These are phyloP conservation scores for Rosalia funebris DNA, from an alignment of 2,888 invertebrate genomes.

Conservation along the genomic window DNA sequence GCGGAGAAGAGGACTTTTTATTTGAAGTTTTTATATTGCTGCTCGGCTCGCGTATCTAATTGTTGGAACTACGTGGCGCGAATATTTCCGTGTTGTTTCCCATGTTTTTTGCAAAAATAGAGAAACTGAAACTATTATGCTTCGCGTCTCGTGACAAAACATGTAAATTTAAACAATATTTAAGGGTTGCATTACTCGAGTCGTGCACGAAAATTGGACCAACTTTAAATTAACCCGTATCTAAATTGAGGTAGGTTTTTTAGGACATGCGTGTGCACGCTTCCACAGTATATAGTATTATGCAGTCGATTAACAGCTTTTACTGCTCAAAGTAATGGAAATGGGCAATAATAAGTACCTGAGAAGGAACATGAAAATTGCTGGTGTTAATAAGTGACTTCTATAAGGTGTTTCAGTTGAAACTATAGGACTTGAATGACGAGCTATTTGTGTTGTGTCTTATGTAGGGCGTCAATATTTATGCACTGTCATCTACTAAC, in stretches of 20 bases:
- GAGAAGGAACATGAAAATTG: too few relatives aligned
- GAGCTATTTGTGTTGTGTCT: too few relatives aligned
- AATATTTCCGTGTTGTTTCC: neutral
- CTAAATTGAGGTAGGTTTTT: neutral
- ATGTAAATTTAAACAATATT: conserved; percentile 1
- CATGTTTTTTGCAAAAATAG: neutral
- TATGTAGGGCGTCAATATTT: too few relatives aligned
- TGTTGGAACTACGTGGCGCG: neutral
- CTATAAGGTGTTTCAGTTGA: too few relatives aligned
- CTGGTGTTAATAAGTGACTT: too few relatives aligned
- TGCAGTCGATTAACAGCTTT: neutral
- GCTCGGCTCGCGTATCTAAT: neutral
- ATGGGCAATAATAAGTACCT: too few relatives aligned
- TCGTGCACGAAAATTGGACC: conserved; percentile 7
- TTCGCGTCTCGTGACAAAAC: neutral
- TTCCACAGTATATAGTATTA: neutral
- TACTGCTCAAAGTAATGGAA: too few relatives aligned
- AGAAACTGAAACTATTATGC: neutral
- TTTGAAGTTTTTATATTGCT: conserved; percentile 1
- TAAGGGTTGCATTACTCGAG: conserved; percentile 4
- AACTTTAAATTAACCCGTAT: neutral
- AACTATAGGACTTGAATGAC: too few relatives aligned
- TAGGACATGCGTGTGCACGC: neutral
- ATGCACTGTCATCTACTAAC: too few relatives aligned
- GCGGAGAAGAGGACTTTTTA: conserved; percentile 15